Percentiles rank a stretch among this genome's conserved stretches.
Evolutionary conservation across 2,888 invertebrate genomes (phyloP).

Genomic region (Rambutsinella grinnellia): DNA sequence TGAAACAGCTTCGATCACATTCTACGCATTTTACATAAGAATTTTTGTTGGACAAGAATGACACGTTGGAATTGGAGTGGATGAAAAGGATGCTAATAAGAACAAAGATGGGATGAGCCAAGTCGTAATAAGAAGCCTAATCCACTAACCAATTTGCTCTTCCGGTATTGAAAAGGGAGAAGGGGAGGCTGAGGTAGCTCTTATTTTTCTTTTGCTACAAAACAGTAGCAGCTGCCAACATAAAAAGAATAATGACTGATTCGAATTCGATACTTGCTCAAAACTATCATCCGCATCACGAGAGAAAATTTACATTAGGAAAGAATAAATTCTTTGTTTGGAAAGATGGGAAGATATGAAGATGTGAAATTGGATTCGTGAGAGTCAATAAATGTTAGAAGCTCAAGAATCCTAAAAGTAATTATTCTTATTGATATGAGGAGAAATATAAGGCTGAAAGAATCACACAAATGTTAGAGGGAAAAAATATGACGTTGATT

Average conservation of each 20-base stretch:
- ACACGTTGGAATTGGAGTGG: no score
- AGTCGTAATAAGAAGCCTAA: no score
- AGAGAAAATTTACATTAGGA: background rate
- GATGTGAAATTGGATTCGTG: background rate
- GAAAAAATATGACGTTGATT: constrained; percentile 25
- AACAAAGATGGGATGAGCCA: no score
- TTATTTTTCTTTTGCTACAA: background rate
- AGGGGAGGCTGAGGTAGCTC: background rate
- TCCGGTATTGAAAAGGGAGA: background rate
- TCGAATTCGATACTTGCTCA: background rate
- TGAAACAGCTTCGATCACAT: no score
- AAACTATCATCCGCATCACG: background rate
- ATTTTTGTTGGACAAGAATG: no score
- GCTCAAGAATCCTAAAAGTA: background rate
- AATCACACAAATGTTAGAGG: background rate
- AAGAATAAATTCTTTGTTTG: background rate
- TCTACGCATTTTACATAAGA: no score
- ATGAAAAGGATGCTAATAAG: no score
- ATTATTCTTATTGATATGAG: background rate
- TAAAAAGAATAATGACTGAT: background rate
- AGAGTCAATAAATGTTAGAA: background rate
- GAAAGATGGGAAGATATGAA: background rate
- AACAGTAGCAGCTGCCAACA: background rate
- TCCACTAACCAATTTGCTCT: background rate
- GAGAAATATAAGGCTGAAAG: background rate